Percentiles rank a stretch among this genome's conserved stretches.
Evolutionary conservation across 2,113 vertebrate genomes (phyloP).

Genomic region (Arvicanthis niloticus): DNA sequence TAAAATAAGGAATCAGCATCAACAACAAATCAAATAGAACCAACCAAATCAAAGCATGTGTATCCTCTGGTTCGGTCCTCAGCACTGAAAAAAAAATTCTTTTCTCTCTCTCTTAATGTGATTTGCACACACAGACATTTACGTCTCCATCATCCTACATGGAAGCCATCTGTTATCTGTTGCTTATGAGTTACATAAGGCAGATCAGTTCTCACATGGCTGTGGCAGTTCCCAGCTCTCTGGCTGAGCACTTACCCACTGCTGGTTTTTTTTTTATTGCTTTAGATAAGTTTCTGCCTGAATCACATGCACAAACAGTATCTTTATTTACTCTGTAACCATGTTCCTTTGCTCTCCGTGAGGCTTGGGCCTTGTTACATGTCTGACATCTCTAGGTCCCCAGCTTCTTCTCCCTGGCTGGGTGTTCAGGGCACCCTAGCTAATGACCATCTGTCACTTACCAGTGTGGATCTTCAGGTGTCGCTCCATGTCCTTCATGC

Average conservation of each 20-base stretch:
- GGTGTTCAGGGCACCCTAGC: rapidly evolving
- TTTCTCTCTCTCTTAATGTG: not conserved
- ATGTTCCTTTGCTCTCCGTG: not conserved
- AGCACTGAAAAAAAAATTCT: not conserved
- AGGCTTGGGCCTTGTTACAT: rapidly evolving
- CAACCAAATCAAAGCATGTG: not conserved
- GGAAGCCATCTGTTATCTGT: not conserved
- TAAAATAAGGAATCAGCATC: not conserved
- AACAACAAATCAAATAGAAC: not conserved
- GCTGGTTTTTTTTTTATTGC: not conserved
- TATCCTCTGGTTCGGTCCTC: not conserved
- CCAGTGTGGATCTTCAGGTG: conserved; percentile 98
- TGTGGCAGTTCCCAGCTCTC: not conserved
- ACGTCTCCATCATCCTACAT: not conserved
- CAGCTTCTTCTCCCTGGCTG: not conserved
- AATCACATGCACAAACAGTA: not conserved
- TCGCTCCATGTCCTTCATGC: conserved; percentile 98
- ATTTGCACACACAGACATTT: not conserved
- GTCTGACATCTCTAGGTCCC: not conserved
- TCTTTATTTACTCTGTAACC: not conserved
- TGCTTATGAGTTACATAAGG: not conserved
- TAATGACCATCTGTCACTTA: conserved; percentile 67
- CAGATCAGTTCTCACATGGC: not conserved
- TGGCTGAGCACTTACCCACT: not conserved
- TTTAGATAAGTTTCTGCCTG: not conserved